Percentiles rank a stretch among this genome's conserved stretches.
Evolutionary conservation across 2,113 vertebrate genomes (phyloP).

Genomic region (Phalacrocorax aristotelis): DNA sequence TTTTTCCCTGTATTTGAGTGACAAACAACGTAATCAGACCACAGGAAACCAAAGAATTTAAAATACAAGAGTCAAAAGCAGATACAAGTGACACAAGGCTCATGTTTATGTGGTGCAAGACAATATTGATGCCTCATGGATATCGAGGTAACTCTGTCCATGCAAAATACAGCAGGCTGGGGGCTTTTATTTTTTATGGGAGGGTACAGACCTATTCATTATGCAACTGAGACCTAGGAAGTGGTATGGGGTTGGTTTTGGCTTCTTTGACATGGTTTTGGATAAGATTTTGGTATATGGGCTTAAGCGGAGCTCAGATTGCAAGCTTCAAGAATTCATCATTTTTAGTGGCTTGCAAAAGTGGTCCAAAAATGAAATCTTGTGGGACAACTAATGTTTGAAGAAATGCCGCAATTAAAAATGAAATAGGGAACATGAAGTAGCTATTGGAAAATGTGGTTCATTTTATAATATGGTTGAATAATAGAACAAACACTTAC

Average conservation of each 20-base stretch:
- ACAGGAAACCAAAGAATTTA: background rate
- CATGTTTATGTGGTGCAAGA: background rate
- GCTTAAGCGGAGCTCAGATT: slow-evolving; percentile 53
- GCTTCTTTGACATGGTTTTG: slow-evolving; percentile 63
- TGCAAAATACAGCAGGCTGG: background rate
- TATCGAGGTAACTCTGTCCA: background rate
- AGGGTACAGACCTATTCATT: slow-evolving; percentile 20
- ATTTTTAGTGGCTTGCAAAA: slow-evolving; percentile 54
- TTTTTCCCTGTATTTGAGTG: background rate
- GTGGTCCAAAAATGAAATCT: slow-evolving; percentile 36
- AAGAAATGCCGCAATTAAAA: slow-evolving; percentile 56
- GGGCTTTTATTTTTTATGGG: slow-evolving; percentile 10
- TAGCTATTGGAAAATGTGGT: slow-evolving; percentile 67
- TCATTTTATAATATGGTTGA: slow-evolving; percentile 63
- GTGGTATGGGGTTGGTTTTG: slow-evolving; percentile 55
- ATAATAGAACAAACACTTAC: slow-evolving; percentile 52
- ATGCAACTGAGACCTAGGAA: slow-evolving; percentile 68
- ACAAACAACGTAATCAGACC: background rate
- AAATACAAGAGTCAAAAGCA: background rate
- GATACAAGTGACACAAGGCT: background rate
- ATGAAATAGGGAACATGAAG: slow-evolving; percentile 53
- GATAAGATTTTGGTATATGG: slow-evolving; percentile 51
- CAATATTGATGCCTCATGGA: background rate
- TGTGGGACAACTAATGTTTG: slow-evolving; percentile 52
- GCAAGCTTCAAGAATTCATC: slow-evolving; percentile 55